Conservation (phyloP, 2,113 vertebrate genomes). For the Solea solea region DNA sequence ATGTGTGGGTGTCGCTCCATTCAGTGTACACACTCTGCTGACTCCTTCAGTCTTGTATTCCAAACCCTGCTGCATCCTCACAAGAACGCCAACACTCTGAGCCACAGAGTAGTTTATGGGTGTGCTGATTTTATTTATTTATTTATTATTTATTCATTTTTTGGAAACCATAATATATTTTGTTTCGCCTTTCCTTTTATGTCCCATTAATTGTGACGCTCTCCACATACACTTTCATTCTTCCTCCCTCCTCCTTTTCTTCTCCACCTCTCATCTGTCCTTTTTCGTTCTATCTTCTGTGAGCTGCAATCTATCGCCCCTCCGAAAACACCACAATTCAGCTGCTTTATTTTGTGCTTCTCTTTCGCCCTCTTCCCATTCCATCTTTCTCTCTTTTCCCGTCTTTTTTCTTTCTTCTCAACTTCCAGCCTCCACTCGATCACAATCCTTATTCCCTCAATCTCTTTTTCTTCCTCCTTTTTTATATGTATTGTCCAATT, state of each 20-base stretch:
- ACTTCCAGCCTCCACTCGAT: background rate
- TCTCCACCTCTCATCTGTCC: background rate
- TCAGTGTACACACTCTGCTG: background rate
- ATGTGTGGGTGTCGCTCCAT: constrained; percentile 27
- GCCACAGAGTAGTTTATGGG: background rate
- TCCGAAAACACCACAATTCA: constrained; percentile 10
- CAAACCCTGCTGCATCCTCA: background rate
- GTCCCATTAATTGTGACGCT: too few species aligned
- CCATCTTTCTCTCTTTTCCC: background rate
- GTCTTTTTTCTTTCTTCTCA: background rate
- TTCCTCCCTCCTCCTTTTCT: background rate
- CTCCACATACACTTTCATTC: too few species aligned
- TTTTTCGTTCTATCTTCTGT: background rate
- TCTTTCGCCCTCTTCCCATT: background rate
- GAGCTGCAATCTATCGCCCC: constrained; percentile 23
- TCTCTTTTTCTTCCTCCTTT: background rate
- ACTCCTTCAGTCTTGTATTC: background rate
- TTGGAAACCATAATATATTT: too few species aligned
- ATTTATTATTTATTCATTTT: too few species aligned
- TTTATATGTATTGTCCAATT: background rate
- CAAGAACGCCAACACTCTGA: background rate
- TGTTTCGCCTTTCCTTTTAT: background rate
- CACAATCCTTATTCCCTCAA: too few species aligned
- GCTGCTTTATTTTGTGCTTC: constrained; percentile 22
- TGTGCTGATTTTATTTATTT: background rate